phyloP scores from a whole-genome alignment of 1,140 invertebrate genomes.

The Neoseiulus cucumeris region DNA sequence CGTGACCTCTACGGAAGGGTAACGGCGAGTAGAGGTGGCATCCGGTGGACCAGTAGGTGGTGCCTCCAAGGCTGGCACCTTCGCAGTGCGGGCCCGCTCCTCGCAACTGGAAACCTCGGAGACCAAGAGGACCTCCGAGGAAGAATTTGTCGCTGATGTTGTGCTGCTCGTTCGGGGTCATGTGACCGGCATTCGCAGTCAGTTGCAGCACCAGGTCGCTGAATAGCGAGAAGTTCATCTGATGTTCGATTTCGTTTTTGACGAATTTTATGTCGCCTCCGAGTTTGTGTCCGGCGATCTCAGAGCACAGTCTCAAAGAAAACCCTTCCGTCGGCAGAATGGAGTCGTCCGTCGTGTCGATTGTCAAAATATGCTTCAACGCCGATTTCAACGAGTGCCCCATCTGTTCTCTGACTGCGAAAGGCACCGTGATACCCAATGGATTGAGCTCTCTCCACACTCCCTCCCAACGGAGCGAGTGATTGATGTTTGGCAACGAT shows the following conservation, averaged over 20 bases:
- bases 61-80: constrained; percentile 31
- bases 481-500: constrained; percentile 32
- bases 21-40: constrained; percentile 62
- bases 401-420: constrained; percentile 56
- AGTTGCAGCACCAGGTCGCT: constrained; percentile 42
- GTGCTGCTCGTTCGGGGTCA: constrained; percentile 34
- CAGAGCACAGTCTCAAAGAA: constrained; percentile 39
- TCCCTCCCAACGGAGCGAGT: constrained; percentile 63
- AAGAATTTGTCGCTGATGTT: constrained; percentile 58
- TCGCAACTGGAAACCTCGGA: constrained; percentile 58
- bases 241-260: constrained; percentile 54
- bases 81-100: constrained; percentile 59
- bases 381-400: constrained; percentile 68
- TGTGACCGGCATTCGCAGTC: background rate
- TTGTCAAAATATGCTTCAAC: constrained; percentile 46
- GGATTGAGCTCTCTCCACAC: constrained; percentile 47
- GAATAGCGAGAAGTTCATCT: constrained; percentile 46
- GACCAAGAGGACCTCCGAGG: constrained; percentile 57
- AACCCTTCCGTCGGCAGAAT: constrained; percentile 52
- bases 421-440: constrained; percentile 40
- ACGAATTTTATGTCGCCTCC: constrained; percentile 67
- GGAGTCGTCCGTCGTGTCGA: constrained; percentile 52
- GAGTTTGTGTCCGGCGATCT: constrained; percentile 48
- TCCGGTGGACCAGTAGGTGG: constrained; percentile 55
- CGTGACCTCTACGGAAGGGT: constrained; percentile 51